These are phyloP conservation scores for Passer domesticus DNA, from an alignment of 2,113 vertebrate species.

Conservation along the genomic window DNA sequence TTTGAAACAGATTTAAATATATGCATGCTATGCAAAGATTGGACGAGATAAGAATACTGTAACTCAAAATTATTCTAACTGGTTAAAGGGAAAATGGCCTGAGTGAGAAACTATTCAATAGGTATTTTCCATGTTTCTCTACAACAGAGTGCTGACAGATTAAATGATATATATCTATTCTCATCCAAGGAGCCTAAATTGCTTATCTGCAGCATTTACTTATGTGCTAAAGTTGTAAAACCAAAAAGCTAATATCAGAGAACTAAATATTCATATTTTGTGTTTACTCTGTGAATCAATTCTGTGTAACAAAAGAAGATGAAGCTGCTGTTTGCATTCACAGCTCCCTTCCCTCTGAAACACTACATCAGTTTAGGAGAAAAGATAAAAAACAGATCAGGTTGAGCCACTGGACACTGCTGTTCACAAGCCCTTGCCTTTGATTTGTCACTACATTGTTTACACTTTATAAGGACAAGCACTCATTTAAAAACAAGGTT, in stretches of 20 bases:
- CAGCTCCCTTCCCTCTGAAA: neutral
- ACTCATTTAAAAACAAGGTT: neutral
- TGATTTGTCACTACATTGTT: neutral
- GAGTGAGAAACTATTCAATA: neutral
- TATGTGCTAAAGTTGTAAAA: neutral
- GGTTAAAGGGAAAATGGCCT: neutral
- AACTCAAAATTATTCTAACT: neutral
- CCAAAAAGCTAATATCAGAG: neutral
- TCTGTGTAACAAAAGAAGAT: neutral
- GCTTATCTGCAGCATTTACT: neutral
- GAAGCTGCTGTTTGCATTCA: neutral
- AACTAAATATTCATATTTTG: neutral
- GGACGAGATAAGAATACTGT: neutral
- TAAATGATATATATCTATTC: neutral
- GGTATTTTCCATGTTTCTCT: neutral
- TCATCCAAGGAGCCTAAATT: neutral
- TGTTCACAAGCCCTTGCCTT: neutral
- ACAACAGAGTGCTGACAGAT: neutral
- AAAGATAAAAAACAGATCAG: neutral
- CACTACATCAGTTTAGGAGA: neutral
- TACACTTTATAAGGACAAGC: neutral
- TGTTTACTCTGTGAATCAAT: neutral
- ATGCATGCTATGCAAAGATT: neutral
- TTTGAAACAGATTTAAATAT: slow-evolving; percentile 30
- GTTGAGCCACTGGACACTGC: neutral